Evolutionary conservation across 1,140 invertebrate species (phyloP), one percentile per base, ranked within the genome.

Genomic region (Bemisia tabaci): DNA sequence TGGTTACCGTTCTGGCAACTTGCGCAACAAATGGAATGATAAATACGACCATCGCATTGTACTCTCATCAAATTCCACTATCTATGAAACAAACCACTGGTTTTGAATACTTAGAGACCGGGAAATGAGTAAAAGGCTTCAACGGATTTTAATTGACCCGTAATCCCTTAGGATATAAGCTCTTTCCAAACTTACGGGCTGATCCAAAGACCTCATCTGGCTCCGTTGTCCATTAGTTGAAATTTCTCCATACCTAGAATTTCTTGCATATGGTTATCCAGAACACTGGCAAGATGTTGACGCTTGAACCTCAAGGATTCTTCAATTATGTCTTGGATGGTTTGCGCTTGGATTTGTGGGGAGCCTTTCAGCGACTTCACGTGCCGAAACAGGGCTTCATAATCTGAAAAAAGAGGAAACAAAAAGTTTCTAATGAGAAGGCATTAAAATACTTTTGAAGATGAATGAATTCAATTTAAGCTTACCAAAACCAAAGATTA

Each of bases 241-340:
- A 48, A 48, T 48, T 48, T 48, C 17, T 48, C 33, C 5, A 17
- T 48, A 5, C 5, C 33, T 48, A 48, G 33, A 22, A 64, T 60
- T 64, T 68, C 24, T 26, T 68, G 61, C 63, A 79, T 71, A 73
- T 80, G 79, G 33, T 81, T 77, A 70, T 82, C 79, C 62, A 84
- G 74, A 26, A 82, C 71, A 68, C 79, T 79, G 59, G 88, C 87
- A 71, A 94, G 80, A 70, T 83, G 82, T 71, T 86, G 84, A 62
- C 90, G 81, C 75, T 93, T 92, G 76, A 93, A 94, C 62, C 91
- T 81, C 67, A 85, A 74, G 12, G 89, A 88, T 79, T 93, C 91
- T 67, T 83, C 83, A 61, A 91, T 86, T 65, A 92, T 82, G 71
- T 90, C 85, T 70, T 84, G 81, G 33, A 93, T 79, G 74, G 92